These are phyloP conservation scores for Poecile montanus DNA, from an alignment of 2,797 vertebrate genomes.

Conservation along the genomic window DNA sequence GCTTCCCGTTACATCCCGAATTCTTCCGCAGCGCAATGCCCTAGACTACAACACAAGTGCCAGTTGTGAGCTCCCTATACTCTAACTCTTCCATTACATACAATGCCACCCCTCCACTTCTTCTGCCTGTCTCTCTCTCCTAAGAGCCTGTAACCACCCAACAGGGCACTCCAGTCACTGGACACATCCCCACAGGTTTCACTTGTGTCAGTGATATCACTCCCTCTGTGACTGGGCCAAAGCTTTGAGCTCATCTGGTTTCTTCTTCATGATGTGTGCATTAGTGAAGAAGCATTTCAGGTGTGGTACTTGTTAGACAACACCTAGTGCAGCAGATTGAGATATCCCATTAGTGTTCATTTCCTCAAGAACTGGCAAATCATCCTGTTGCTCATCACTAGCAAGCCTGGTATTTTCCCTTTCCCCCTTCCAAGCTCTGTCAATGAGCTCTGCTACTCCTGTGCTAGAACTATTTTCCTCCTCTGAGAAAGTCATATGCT, in stretches of 20 bases:
- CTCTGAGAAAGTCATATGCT: not conserved
- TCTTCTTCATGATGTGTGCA: not conserved
- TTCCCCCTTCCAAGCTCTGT: not conserved
- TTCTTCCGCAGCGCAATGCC: no score
- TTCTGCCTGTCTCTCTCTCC: not conserved
- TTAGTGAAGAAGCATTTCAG: not conserved
- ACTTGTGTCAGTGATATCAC: not conserved
- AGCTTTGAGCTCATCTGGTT: not conserved
- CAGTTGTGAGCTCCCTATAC: fast-evolving
- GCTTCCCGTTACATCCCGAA: no score
- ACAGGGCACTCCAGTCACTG: no score
- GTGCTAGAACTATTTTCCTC: not conserved
- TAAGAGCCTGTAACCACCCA: not conserved
- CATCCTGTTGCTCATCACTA: not conserved
- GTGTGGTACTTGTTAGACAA: not conserved
- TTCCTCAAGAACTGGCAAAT: not conserved
- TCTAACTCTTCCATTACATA: not conserved
- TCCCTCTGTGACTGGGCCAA: not conserved
- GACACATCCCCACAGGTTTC: not conserved
- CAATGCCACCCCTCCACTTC: fast-evolving
- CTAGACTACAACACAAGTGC: no score
- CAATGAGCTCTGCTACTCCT: not conserved
- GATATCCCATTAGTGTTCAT: not conserved
- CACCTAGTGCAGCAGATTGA: not conserved
- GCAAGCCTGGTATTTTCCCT: not conserved